These are phyloP conservation scores for Drosophila prolongata DNA, from an alignment of 2,888 invertebrate genomes.

Conservation along the genomic window DNA sequence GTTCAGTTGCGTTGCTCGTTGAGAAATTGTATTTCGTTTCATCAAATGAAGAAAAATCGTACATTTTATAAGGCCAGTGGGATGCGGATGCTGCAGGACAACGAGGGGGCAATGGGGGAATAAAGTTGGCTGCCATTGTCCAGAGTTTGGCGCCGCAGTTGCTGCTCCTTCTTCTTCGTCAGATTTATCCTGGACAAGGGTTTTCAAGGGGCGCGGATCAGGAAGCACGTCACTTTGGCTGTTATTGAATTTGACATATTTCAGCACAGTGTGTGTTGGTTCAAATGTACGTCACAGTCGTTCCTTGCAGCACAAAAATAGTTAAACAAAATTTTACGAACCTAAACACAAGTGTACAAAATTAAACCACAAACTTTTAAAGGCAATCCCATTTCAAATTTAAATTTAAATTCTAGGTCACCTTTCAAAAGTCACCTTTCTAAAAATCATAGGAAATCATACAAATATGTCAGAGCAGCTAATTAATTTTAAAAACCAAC, in stretches of 20 bases:
- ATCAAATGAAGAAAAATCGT: conserved; percentile 79
- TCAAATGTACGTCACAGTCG: not conserved
- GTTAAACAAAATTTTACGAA: no score
- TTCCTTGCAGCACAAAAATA: not conserved
- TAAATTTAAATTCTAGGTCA: no score
- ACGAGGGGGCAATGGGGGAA: conserved; percentile 11
- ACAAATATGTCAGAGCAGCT: no score
- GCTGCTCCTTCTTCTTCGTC: conserved; percentile 18
- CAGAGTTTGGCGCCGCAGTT: conserved; percentile 56
- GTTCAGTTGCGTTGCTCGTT: conserved; percentile 43
- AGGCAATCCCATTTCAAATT: no score
- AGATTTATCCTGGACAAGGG: conserved; percentile 7
- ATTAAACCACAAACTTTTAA: no score
- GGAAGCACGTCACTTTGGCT: conserved; percentile 63
- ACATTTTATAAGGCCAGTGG: conserved; percentile 71
- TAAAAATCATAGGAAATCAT: no score
- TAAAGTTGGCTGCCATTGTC: conserved; percentile 50
- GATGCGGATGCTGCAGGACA: conserved; percentile 27
- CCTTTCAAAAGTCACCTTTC: no score
- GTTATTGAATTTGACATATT: conserved; percentile 75
- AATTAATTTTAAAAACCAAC: no score
- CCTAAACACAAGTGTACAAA: no score
- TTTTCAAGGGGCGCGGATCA: conserved; percentile 10
- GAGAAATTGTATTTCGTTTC: conserved; percentile 80
- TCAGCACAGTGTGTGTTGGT: conserved; percentile 35